These are phyloP conservation scores for Paedocypris micromegethes DNA, from an alignment of 2,797 vertebrate species.

Conservation along the genomic window DNA sequence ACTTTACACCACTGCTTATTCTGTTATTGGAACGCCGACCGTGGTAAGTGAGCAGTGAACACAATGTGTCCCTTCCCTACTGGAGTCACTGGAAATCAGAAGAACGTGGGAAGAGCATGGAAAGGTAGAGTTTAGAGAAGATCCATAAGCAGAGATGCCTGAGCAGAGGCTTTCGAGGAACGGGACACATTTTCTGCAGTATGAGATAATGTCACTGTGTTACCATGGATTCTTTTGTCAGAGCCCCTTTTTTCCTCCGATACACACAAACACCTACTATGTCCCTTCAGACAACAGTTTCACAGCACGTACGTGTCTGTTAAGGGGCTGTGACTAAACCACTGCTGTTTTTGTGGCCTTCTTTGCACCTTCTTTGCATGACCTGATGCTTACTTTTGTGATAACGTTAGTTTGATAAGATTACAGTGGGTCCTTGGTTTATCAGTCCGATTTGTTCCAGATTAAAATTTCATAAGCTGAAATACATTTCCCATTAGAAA, in stretches of 20 bases:
- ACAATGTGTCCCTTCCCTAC: slow-evolving; percentile 58
- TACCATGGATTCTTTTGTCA: slow-evolving; percentile 77
- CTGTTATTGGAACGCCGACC: slow-evolving; percentile 59
- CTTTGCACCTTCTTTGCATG: slow-evolving; percentile 53
- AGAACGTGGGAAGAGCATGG: slow-evolving; percentile 27
- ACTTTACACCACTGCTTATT: slow-evolving; percentile 1
- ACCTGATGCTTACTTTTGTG: too few species aligned
- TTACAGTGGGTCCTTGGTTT: too few species aligned
- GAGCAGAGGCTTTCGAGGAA: slow-evolving; percentile 19
- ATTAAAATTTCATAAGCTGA: too few species aligned
- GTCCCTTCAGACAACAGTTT: slow-evolving; percentile 20
- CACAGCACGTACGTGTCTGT: slow-evolving; percentile 7
- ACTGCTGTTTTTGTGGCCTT: slow-evolving; percentile 51
- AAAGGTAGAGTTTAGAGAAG: slow-evolving; percentile 4
- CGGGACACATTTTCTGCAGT: slow-evolving; percentile 65
- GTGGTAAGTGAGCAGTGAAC: slow-evolving; percentile 64
- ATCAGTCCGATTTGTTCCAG: too few species aligned
- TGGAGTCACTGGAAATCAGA: slow-evolving; percentile 19
- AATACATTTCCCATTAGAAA: too few species aligned
- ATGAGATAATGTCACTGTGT: slow-evolving; percentile 72
- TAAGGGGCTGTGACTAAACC: slow-evolving; percentile 66
- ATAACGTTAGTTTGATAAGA: too few species aligned
- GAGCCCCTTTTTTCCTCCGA: slow-evolving; percentile 47
- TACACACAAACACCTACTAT: slow-evolving; percentile 33
- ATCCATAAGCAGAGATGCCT: not conserved